These are phyloP conservation scores for Alaudala cheleensis DNA, from an alignment of 2,113 vertebrate genomes.

Conservation along the genomic window DNA sequence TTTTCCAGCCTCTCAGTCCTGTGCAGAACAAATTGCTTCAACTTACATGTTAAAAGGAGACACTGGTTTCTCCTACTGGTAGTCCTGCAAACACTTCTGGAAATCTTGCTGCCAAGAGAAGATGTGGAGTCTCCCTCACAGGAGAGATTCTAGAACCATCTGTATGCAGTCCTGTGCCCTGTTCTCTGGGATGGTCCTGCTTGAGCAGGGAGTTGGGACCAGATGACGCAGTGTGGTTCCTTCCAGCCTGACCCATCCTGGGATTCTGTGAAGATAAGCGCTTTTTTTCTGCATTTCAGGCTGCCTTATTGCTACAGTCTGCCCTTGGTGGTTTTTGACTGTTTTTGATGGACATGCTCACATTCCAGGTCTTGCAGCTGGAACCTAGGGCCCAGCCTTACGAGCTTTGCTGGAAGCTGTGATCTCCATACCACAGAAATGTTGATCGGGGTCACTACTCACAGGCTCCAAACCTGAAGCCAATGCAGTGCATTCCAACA, in stretches of 20 bases:
- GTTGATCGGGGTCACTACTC: accelerated
- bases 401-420: not conserved
- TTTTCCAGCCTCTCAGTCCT: not conserved
- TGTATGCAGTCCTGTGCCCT: not conserved
- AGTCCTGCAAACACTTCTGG: not conserved
- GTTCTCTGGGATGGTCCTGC: not conserved
- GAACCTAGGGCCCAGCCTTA: not conserved
- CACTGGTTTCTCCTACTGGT: not conserved
- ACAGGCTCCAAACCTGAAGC: not conserved
- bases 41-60: not conserved
- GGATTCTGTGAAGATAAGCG: not conserved
- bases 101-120: not conserved
- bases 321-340: not conserved
- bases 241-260: not conserved
- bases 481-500: not conserved
- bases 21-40: not conserved
- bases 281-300: not conserved
- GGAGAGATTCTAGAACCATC: not conserved
- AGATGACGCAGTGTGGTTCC: not conserved
- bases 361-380: not conserved
- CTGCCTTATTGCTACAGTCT: not conserved
- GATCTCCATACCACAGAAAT: accelerated
- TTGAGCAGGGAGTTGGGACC: not conserved
- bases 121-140: not conserved
- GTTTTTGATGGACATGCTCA: not conserved